Evolutionary conservation across 2,113 vertebrate species (phyloP).

Genomic region (Elgaria multicarinata): DNA sequence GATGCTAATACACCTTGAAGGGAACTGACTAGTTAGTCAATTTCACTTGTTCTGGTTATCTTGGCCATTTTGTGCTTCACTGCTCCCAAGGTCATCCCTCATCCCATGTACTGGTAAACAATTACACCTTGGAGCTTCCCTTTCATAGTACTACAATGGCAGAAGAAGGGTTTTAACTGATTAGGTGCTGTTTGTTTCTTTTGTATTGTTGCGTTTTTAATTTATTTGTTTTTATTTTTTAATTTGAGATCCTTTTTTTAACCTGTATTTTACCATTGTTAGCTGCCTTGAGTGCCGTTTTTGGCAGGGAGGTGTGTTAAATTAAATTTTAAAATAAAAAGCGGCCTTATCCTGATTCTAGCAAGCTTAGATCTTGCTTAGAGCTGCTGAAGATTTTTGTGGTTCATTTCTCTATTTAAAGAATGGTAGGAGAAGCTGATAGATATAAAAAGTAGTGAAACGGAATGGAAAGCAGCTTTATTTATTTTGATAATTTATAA

Average conservation of each 20-base stretch:
- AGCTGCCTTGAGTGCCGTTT: no score
- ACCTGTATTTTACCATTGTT: no score
- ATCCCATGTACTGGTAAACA: no score
- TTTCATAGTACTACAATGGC: background rate
- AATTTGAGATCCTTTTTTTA: no score
- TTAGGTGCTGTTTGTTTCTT: background rate
- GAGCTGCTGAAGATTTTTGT: background rate
- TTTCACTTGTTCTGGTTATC: background rate
- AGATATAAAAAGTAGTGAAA: background rate
- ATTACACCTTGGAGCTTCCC: background rate
- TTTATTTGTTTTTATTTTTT: background rate
- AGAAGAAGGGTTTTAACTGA: no score
- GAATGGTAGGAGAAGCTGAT: no score
- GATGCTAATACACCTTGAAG: background rate
- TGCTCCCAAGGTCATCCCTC: background rate
- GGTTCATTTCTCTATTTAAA: background rate
- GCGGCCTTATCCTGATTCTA: no score
- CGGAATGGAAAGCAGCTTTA: background rate
- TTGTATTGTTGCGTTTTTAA: background rate
- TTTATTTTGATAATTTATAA: no score
- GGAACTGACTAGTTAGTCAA: background rate
- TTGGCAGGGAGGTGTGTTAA: no score
- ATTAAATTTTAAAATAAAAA: no score
- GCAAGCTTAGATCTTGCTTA: background rate
- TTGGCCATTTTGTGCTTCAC: background rate